Conservation (phyloP, 2,888 invertebrate species). For the Drosophila pseudotakahashii region DNA sequence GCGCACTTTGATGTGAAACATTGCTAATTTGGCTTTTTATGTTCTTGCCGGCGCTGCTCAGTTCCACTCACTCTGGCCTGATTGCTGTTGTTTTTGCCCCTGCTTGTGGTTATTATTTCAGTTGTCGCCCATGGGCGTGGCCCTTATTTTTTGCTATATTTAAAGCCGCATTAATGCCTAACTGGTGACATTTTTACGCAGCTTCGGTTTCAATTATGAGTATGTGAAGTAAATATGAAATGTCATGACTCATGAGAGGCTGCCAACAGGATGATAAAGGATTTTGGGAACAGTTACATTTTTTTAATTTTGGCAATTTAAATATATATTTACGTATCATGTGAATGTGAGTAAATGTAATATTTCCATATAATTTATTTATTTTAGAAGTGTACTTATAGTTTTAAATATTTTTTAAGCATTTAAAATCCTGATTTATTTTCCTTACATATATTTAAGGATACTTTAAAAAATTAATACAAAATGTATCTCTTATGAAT, state of each 20-base stretch:
- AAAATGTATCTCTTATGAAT: too few species aligned
- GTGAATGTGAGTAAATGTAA: too few species aligned
- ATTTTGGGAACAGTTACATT: too few species aligned
- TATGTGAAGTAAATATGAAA: neutral
- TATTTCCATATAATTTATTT: too few species aligned
- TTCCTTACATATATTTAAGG: too few species aligned
- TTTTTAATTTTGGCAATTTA: too few species aligned
- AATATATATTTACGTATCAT: too few species aligned
- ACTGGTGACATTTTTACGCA: conserved; percentile 51
- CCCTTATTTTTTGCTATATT: conserved; percentile 35
- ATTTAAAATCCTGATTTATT: too few species aligned
- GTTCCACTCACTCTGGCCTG: conserved; percentile 15
- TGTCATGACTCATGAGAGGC: neutral
- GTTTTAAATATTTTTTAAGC: too few species aligned
- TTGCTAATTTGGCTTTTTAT: conserved; percentile 71
- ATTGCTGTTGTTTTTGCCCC: conserved; percentile 6
- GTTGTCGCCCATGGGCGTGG: neutral
- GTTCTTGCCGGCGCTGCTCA: conserved; percentile 18
- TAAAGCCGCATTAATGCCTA: conserved; percentile 52
- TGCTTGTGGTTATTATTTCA: conserved; percentile 7
- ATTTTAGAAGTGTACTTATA: too few species aligned
- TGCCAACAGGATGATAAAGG: neutral
- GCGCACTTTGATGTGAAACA: conserved; percentile 78
- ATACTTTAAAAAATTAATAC: too few species aligned
- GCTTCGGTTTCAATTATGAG: conserved; percentile 51